Evolutionary conservation across 2,113 vertebrate species (phyloP).

Genomic region (Andinoacara biseriatus): DNA sequence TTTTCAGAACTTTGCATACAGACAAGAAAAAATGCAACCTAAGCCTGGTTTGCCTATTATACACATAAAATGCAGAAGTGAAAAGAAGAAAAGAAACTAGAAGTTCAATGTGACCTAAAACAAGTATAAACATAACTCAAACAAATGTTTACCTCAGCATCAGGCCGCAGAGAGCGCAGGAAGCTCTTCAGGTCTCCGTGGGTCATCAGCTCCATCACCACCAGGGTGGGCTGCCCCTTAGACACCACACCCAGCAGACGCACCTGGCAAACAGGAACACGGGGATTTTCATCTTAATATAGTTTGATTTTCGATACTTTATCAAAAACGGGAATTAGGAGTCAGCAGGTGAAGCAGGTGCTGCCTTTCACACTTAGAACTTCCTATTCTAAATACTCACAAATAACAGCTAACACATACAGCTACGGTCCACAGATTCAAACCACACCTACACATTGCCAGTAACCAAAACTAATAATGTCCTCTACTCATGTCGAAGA

Average conservation of each 20-base stretch:
- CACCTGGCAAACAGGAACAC: slow-evolving; percentile 79
- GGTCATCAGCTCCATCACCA: slow-evolving; percentile 98
- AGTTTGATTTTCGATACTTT: not conserved
- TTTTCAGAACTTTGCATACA: not conserved
- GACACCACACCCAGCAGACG: slow-evolving; percentile 96
- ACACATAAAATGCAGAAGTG: slow-evolving; percentile 25
- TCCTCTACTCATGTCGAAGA: not conserved
- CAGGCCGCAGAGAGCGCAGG: slow-evolving; percentile 90
- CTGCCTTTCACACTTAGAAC: not conserved
- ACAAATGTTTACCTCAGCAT: slow-evolving; percentile 86
- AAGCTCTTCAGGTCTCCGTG: slow-evolving; percentile 95
- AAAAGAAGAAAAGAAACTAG: slow-evolving; percentile 34
- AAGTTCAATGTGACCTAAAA: not conserved
- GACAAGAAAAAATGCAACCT: not conserved
- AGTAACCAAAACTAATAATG: not conserved
- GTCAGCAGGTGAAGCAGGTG: not conserved
- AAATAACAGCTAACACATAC: not conserved
- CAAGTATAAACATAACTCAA: not conserved
- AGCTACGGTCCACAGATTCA: not conserved
- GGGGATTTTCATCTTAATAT: not conserved
- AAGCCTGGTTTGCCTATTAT: not conserved
- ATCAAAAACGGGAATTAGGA: not conserved
- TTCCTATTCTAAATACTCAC: slow-evolving; percentile 3
- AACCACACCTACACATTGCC: not conserved
- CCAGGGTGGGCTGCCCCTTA: slow-evolving; percentile 94